These are phyloP conservation scores for Lithophane leautieri DNA, from an alignment of 2,888 invertebrate genomes.

Conservation along the genomic window DNA sequence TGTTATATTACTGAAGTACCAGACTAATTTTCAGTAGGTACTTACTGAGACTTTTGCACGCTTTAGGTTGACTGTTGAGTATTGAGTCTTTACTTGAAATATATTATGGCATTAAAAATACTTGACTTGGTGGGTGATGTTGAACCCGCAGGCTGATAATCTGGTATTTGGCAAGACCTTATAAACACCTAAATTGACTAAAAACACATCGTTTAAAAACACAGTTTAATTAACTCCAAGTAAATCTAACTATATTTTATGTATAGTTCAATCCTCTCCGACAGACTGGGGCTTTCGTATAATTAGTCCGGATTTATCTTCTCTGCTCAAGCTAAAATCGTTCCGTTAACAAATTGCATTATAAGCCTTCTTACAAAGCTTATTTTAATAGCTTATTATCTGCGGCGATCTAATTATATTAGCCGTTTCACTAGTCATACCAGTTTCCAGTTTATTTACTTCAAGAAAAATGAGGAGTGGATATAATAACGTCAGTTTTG, in stretches of 20 bases:
- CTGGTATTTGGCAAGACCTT: background rate
- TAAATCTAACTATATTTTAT: conserved; percentile 40
- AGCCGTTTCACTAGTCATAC: conserved; percentile 1
- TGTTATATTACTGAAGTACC: conserved; percentile 5
- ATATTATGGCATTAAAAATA: background rate
- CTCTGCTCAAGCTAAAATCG: conserved; percentile 44
- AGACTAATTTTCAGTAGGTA: conserved; percentile 5
- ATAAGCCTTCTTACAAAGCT: conserved; percentile 54
- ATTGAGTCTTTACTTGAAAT: background rate
- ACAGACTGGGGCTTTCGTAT: conserved; percentile 53
- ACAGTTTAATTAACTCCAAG: conserved; percentile 34
- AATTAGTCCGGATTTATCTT: conserved; percentile 58
- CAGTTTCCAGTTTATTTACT: background rate
- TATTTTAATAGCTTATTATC: conserved; percentile 56
- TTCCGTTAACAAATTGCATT: conserved; percentile 60
- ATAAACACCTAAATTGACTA: background rate
- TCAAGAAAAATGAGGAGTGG: background rate
- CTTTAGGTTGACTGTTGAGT: background rate
- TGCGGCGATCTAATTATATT: conserved; percentile 14
- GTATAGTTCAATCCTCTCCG: conserved; percentile 53
- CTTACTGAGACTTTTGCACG: background rate
- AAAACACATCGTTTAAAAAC: conserved; percentile 13
- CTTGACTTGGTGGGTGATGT: background rate
- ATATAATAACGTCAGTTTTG: background rate
- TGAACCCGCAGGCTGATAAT: background rate